Conservation (phyloP, 1,140 invertebrate species). For the Bombus breviceps region DNA sequence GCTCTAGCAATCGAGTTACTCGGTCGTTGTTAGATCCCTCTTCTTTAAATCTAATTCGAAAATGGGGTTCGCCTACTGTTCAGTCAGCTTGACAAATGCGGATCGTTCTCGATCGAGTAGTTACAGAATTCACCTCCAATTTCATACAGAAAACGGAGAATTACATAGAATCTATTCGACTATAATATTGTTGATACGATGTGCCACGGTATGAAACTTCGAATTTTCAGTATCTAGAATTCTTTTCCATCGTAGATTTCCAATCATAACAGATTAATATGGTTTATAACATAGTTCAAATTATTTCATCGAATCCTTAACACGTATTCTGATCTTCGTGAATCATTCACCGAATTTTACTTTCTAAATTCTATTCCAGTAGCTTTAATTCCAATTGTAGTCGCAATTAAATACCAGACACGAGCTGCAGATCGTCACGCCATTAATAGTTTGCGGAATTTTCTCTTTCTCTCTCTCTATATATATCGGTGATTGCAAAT, state of each 20-base stretch:
- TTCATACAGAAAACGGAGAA: background rate
- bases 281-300: too few relatives aligned
- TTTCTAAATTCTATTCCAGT: background rate
- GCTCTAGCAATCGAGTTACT: constrained; percentile 4
- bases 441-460: background rate
- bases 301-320: background rate
- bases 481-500: too few relatives aligned
- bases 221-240: too few relatives aligned
- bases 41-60: constrained; percentile 19
- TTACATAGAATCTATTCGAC: background rate
- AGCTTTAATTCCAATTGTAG: background rate
- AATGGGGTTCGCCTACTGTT: background rate
- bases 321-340: background rate
- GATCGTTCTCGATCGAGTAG: background rate
- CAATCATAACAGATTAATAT: too few relatives aligned
- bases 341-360: background rate
- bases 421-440: background rate
- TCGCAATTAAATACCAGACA: background rate
- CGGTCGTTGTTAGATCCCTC: constrained; percentile 1
- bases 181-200: too few relatives aligned
- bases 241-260: background rate
- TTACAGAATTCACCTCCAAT: background rate
- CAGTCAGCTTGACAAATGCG: background rate
- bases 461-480: background rate
- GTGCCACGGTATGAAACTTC: too few relatives aligned